Conservation (phyloP, 2,797 vertebrate genomes). For the Odontamblyopus rebecca region DNA sequence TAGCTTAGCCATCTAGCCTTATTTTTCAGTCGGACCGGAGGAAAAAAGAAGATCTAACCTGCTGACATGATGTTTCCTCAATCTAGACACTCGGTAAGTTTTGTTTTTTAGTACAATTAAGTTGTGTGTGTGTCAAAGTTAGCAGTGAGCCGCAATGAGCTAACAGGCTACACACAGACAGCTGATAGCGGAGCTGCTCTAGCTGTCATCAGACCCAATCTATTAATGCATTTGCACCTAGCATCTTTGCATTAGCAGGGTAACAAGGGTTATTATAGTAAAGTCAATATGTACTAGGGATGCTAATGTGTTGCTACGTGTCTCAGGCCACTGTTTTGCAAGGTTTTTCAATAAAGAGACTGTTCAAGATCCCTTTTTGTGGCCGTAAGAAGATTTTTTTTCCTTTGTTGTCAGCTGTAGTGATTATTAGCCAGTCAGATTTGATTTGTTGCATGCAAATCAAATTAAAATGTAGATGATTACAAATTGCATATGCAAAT, state of each 20-base stretch:
- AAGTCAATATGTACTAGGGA: not conserved
- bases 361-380: not conserved
- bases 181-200: conserved; percentile 48
- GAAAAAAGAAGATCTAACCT: conserved; percentile 60
- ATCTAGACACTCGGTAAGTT: conserved; percentile 95
- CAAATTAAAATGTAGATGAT: not conserved
- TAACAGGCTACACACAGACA: conserved; percentile 60
- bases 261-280: not conserved
- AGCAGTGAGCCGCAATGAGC: conserved; percentile 28
- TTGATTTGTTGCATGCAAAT: not conserved
- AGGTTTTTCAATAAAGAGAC: not conserved
- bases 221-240: conserved; percentile 7
- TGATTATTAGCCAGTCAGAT: not conserved
- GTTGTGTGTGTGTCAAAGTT: conserved; percentile 39
- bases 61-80: conserved; percentile 99
- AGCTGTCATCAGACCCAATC: conserved; percentile 42
- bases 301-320: not conserved
- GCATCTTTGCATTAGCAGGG: not conserved
- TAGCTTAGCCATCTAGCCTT: conserved; percentile 71
- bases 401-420: conserved; percentile 4
- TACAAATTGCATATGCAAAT: not conserved
- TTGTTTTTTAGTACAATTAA: conserved; percentile 18
- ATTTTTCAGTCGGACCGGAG: conserved; percentile 28
- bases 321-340: not conserved
- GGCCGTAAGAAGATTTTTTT: conserved; percentile 5